Evolutionary conservation across 2,888 invertebrate species (phyloP).

Genomic region (Trichogramma dendrolimi): DNA sequence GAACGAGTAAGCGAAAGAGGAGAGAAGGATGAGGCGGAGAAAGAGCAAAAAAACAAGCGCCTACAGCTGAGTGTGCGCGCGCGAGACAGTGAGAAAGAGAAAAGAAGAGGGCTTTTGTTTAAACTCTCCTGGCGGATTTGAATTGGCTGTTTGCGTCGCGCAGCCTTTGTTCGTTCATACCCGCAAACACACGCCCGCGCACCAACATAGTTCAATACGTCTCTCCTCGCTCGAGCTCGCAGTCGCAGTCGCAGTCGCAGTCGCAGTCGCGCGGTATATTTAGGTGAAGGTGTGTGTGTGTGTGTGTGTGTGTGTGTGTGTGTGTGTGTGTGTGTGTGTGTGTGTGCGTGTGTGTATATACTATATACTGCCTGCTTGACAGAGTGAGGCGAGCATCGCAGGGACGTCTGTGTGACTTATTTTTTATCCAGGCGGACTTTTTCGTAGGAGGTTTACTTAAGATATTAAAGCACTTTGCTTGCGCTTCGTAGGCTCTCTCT

Average conservation of each 20-base stretch:
- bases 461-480: constrained; percentile 48
- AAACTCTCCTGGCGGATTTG: constrained; percentile 37
- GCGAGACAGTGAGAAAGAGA: too few relatives aligned
- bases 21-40: background rate
- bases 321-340: too few relatives aligned
- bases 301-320: too few relatives aligned
- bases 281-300: too few relatives aligned
- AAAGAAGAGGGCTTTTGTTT: constrained; percentile 7
- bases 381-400: too few relatives aligned
- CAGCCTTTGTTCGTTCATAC: constrained; percentile 25
- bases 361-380: too few relatives aligned
- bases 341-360: too few relatives aligned
- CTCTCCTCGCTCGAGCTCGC: too few relatives aligned
- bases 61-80: constrained; percentile 7
- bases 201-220: constrained; percentile 14
- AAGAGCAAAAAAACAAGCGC: constrained; percentile 1
- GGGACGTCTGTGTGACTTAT: constrained; percentile 35
- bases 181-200: background rate
- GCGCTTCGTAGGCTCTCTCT: constrained; percentile 19
- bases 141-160: constrained; percentile 47
- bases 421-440: constrained; percentile 35
- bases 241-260: too few relatives aligned
- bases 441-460: constrained; percentile 47
- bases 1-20: background rate
- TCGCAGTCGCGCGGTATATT: too few relatives aligned